These are phyloP conservation scores for Drosophila melanosoma DNA, from an alignment of 2,888 invertebrate species.

Conservation along the genomic window DNA sequence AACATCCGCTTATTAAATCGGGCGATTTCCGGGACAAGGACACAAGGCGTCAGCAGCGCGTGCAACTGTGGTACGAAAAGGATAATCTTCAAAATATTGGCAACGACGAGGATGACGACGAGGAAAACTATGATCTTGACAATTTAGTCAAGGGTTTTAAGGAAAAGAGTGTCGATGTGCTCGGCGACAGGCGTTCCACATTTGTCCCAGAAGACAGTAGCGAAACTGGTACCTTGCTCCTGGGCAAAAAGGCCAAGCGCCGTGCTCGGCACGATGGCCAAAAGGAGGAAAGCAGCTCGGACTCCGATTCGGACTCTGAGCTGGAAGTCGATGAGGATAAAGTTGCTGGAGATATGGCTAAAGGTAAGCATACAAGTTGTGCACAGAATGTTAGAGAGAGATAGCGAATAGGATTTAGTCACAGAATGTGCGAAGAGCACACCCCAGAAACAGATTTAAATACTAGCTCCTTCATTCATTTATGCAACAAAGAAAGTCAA, in stretches of 20 bases:
- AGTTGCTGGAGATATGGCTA: slow-evolving; percentile 61
- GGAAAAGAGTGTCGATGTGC: slow-evolving; percentile 88
- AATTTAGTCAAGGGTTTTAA: slow-evolving; percentile 90
- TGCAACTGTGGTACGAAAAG: slow-evolving; percentile 94
- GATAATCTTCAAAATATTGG: slow-evolving; percentile 90
- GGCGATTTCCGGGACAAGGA: slow-evolving; percentile 91
- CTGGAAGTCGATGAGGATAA: slow-evolving; percentile 69
- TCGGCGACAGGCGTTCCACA: slow-evolving; percentile 76
- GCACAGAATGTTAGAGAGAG: not conserved
- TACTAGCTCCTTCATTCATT: not conserved
- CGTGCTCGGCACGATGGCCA: slow-evolving; percentile 77
- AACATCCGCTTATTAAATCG: slow-evolving; percentile 92
- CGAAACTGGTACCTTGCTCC: slow-evolving; percentile 22
- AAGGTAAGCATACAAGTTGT: slow-evolving; percentile 53
- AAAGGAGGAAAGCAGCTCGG: slow-evolving; percentile 66
- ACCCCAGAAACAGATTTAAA: not conserved
- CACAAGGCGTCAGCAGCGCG: slow-evolving; percentile 90
- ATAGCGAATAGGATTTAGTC: not conserved
- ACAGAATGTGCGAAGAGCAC: not conserved
- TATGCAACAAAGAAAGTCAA: not conserved
- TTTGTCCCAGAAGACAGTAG: not conserved
- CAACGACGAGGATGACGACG: slow-evolving; percentile 93
- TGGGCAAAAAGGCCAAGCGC: slow-evolving; percentile 83
- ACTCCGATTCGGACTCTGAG: slow-evolving; percentile 77
- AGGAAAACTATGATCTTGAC: slow-evolving; percentile 94